Conservation (phyloP, 1,140 invertebrate species). For the Leptinotarsa undecemlineata region DNA sequence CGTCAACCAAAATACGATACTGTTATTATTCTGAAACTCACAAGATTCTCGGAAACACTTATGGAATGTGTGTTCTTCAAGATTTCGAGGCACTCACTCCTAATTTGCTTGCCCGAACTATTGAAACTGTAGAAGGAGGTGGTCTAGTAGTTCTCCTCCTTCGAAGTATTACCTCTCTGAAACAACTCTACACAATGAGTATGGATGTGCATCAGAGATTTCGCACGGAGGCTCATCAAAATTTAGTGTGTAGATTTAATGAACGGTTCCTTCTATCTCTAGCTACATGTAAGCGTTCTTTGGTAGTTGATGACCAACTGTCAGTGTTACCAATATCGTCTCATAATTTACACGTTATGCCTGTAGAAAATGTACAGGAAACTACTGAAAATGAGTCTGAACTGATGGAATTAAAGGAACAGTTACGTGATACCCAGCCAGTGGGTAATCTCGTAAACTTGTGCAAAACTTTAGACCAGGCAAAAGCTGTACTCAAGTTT, state of each 20-base stretch:
- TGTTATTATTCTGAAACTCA: conserved; percentile 98
- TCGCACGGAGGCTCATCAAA: conserved; percentile 91
- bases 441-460: conserved; percentile 87
- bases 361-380: conserved; percentile 61
- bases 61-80: conserved; percentile 95
- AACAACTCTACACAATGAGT: conserved; percentile 93
- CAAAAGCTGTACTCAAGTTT: conserved; percentile 89
- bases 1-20: conserved; percentile 95
- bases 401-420: conserved; percentile 74
- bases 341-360: conserved; percentile 77
- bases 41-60: conserved; percentile 97
- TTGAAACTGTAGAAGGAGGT: conserved; percentile 99
- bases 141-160: conserved; percentile 91
- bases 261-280: conserved; percentile 94
- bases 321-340: conserved; percentile 92
- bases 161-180: conserved; percentile 83
- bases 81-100: conserved; percentile 99
- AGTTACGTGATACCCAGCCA: conserved; percentile 81
- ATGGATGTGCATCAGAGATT: conserved; percentile 98
- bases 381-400: conserved; percentile 61
- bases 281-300: conserved; percentile 82
- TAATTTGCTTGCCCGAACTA: conserved; percentile 93
- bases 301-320: conserved; percentile 93
- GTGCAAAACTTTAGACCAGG: conserved; percentile 94
- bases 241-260: conserved; percentile 94